Evolutionary conservation across 1,140 invertebrate species (phyloP).

Genomic region (Apis mellifera): Amel_HAv3.1 CM009931.2:15584001-15584500

Average conservation of each 20-base stretch:
- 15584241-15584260: no score
- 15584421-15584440: conserved; percentile 78
- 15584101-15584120: conserved; percentile 30
- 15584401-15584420: conserved; percentile 78
- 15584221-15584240: no score
- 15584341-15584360: conserved; percentile 60
- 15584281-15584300: conserved; percentile 65
- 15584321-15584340: conserved; percentile 44
- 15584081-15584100: conserved; percentile 7
- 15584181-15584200: no score
- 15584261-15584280: conserved; percentile 58
- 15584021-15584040: conserved; percentile 37
- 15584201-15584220: not conserved
- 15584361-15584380: conserved; percentile 69
- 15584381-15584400: conserved; percentile 64
- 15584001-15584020: conserved; percentile 54
- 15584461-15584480: conserved; percentile 62
- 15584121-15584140: not conserved
- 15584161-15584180: no score
- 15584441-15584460: conserved; percentile 72
- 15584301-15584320: conserved; percentile 64
- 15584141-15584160: not conserved
- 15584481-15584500: conserved; percentile 40
- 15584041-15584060: conserved; percentile 26
- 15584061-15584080: conserved; percentile 20